A percentile compares a stretch with the other conserved stretches of the same genome.
Evolutionary conservation across 2,888 invertebrate species (phyloP).

Genomic region (Isoperla grammatica): DNA sequence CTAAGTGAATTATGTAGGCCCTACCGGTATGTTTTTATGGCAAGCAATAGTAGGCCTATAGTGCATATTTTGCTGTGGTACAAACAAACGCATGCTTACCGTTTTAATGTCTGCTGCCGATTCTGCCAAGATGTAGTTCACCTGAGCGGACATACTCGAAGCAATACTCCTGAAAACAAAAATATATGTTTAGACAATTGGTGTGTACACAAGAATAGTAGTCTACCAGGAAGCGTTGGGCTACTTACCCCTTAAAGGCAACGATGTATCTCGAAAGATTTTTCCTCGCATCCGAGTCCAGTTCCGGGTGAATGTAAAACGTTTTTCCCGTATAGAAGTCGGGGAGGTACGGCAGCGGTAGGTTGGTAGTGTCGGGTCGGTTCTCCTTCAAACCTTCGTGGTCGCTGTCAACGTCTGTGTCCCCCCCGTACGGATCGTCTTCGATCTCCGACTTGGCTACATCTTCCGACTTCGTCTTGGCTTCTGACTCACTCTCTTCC

Average conservation of each 20-base stretch:
- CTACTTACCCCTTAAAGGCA: slow-evolving; percentile 55
- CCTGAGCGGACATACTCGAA: neutral
- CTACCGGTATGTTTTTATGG: too few species aligned
- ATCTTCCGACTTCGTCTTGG: slow-evolving; percentile 13
- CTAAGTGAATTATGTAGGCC: too few species aligned
- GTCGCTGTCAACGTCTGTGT: slow-evolving; percentile 42
- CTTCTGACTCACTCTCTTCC: neutral
- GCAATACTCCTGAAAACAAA: slow-evolving; percentile 19
- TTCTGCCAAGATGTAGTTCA: slow-evolving; percentile 29
- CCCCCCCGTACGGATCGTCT: slow-evolving; percentile 36
- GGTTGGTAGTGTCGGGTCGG: slow-evolving; percentile 16
- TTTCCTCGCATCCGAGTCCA: slow-evolving; percentile 40
- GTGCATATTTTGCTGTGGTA: neutral
- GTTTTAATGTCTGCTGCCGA: slow-evolving; percentile 35
- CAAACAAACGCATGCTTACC: neutral
- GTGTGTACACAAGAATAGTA: neutral
- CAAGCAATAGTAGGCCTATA: neutral
- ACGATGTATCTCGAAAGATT: slow-evolving; percentile 49
- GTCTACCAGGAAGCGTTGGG: neutral
- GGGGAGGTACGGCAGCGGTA: slow-evolving; percentile 41
- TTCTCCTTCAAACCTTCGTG: slow-evolving; percentile 27
- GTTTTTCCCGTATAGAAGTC: slow-evolving; percentile 47
- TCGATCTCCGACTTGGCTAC: neutral
- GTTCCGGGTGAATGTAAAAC: slow-evolving; percentile 47
- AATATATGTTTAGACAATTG: neutral